A percentile compares a stretch with the other conserved stretches of the same genome.
Conservation (phyloP, 2,113 vertebrate species). For the Origma solitaria region DNA sequence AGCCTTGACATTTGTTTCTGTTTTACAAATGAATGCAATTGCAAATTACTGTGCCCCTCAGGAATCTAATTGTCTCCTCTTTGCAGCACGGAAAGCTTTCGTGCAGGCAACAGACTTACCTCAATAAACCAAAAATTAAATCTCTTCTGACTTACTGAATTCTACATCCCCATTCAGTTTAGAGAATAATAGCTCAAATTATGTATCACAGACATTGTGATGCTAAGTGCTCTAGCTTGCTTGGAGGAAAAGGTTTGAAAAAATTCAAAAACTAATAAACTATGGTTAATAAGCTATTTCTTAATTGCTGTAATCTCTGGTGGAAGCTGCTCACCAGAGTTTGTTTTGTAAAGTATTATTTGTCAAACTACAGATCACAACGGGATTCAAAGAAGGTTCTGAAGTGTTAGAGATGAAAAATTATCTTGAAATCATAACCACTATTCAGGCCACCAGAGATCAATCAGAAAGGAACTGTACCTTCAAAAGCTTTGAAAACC, state of each 20-base stretch:
- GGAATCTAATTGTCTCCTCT: neutral
- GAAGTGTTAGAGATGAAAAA: neutral
- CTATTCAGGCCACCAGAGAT: neutral
- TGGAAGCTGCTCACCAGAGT: neutral
- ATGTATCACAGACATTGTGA: neutral
- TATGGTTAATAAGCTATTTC: neutral
- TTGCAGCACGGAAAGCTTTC: neutral
- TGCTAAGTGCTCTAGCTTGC: neutral
- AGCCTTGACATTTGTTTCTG: neutral
- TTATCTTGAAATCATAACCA: neutral
- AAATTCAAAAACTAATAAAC: neutral
- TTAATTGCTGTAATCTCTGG: neutral
- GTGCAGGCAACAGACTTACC: neutral
- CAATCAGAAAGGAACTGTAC: neutral
- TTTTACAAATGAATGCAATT: neutral
- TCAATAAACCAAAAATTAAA: neutral
- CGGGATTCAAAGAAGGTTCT: neutral
- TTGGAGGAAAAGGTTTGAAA: neutral
- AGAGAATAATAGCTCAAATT: neutral
- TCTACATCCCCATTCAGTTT: neutral
- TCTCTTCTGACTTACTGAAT: neutral
- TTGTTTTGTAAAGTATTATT: neutral
- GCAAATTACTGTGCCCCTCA: neutral
- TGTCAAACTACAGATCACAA: neutral
- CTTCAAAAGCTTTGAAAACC: neutral